Evolutionary conservation across 2,113 vertebrate genomes (phyloP).

Genomic region (Cettia cetti): DNA sequence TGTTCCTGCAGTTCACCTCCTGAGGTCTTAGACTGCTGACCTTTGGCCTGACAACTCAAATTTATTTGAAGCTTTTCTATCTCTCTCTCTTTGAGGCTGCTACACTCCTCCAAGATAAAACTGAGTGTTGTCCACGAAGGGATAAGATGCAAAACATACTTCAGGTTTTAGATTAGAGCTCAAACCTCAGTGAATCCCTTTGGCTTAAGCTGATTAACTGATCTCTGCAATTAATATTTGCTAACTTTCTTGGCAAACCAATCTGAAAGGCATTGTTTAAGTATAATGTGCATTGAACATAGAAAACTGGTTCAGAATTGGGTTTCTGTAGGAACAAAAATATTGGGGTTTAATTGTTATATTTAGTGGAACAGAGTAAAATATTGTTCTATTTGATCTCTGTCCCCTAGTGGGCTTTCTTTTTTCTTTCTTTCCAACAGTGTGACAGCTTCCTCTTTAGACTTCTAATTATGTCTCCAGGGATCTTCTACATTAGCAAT

Average conservation of each 20-base stretch:
- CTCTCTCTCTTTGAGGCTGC: neutral
- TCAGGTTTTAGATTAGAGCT: neutral
- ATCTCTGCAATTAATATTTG: neutral
- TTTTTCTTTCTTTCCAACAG: conserved; percentile 37
- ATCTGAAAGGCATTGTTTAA: conserved; percentile 13
- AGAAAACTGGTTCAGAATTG: neutral
- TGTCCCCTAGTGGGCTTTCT: conserved; percentile 34
- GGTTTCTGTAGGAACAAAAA: conserved; percentile 38
- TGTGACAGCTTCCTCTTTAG: conserved; percentile 67
- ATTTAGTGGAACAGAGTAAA: conserved; percentile 68
- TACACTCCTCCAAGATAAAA: neutral
- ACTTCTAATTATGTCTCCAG: conserved; percentile 62
- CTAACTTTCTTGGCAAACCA: neutral
- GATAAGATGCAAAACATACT: neutral
- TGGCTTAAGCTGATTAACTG: conserved; percentile 14
- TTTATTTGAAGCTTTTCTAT: neutral
- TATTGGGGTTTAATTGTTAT: conserved; percentile 64
- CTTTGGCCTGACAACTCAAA: neutral
- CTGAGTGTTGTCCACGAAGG: neutral
- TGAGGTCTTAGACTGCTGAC: neutral
- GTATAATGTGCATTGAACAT: neutral
- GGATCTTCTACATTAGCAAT: conserved; percentile 36
- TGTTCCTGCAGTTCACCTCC: neutral
- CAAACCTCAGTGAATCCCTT: neutral
- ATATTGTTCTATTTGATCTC: conserved; percentile 70